phyloP scores from a whole-genome alignment of 2,888 invertebrate species.

The Xestia xanthographa region DNA sequence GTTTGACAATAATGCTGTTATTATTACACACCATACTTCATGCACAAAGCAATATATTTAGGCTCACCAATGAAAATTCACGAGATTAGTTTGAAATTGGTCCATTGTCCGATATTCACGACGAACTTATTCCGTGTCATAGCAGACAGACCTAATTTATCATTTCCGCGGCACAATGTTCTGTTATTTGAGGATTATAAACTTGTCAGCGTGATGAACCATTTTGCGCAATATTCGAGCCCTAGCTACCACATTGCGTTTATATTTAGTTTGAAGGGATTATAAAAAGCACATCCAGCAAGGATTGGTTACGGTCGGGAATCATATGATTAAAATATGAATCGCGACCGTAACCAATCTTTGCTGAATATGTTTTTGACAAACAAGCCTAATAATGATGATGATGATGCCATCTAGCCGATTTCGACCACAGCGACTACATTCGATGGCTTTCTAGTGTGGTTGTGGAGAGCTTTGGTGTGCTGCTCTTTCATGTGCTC shows the following conservation, averaged over 20 bases:
- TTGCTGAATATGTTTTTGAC: no score
- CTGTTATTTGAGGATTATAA: conserved; percentile 42
- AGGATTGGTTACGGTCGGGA: background rate
- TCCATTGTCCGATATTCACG: background rate
- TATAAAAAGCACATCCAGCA: background rate
- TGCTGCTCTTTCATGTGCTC: no score
- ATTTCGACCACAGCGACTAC: no score
- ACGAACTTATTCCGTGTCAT: conserved; percentile 8
- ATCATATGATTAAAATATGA: no score
- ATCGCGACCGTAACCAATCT: no score
- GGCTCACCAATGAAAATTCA: background rate
- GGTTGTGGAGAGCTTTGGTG: no score
- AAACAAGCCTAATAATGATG: no score
- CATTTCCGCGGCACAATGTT: conserved; percentile 17
- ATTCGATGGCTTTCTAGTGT: no score
- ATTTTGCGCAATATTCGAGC: conserved; percentile 29
- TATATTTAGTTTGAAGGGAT: background rate
- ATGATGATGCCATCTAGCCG: no score
- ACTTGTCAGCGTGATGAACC: conserved; percentile 27
- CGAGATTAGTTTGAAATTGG: conserved; percentile 10
- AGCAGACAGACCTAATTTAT: conserved; percentile 23
- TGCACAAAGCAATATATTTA: conserved; percentile 4
- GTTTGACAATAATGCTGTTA: background rate
- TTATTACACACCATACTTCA: background rate
- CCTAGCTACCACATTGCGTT: background rate